Evolutionary conservation across 1,140 invertebrate species (phyloP).

Genomic region (Pseudoatta argentina): DNA sequence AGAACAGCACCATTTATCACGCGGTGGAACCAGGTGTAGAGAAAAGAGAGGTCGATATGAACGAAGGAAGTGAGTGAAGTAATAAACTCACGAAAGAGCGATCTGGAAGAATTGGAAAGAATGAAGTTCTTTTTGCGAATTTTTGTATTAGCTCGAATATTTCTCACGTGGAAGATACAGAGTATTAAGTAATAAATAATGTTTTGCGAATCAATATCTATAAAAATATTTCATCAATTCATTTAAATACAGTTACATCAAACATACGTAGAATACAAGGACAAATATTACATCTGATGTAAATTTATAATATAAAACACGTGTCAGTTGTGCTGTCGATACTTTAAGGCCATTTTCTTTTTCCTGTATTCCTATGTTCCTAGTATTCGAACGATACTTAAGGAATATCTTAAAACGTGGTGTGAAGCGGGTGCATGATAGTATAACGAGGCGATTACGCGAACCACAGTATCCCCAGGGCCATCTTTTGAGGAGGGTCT

Average conservation of each 20-base stretch:
- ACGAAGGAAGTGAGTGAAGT: slow-evolving; percentile 64
- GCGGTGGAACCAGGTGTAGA: slow-evolving; percentile 74
- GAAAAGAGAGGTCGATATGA: slow-evolving; percentile 64
- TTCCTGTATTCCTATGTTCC: background rate
- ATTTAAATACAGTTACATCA: background rate
- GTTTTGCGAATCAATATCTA: background rate
- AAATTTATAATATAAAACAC: background rate
- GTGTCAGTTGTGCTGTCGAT: background rate
- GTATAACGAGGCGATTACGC: slow-evolving; percentile 79
- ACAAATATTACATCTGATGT: background rate
- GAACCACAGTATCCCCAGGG: slow-evolving; percentile 67
- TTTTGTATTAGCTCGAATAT: slow-evolving; percentile 55
- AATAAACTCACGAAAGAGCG: slow-evolving; percentile 71
- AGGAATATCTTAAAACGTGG: slow-evolving; percentile 69
- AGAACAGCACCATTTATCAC: slow-evolving; percentile 82
- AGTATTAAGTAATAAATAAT: background rate
- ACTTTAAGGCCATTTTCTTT: background rate
- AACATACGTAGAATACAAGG: background rate
- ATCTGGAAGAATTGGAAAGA: slow-evolving; percentile 57
- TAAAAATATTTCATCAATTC: background rate
- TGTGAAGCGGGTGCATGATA: slow-evolving; percentile 58
- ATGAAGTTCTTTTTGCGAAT: slow-evolving; percentile 59
- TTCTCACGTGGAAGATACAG: slow-evolving; percentile 8
- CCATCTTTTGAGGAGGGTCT: slow-evolving; percentile 66
- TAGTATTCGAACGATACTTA: background rate